A percentile compares a stretch with the other conserved stretches of the same genome.
Conservation (phyloP, 2,113 vertebrate genomes). For the Hiodon alosoides region DNA sequence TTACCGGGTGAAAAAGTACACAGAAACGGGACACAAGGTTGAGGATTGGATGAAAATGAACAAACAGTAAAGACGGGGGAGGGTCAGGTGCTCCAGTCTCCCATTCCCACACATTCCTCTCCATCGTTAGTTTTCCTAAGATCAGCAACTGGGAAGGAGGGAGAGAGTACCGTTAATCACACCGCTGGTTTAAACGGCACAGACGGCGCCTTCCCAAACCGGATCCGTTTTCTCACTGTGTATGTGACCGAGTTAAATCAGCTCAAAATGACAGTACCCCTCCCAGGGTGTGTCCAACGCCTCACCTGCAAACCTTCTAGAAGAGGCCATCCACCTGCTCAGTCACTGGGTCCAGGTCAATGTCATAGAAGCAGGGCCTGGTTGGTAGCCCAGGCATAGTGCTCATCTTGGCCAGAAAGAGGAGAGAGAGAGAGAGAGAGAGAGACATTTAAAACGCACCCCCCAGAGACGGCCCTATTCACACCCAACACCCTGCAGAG, state of each 20-base stretch:
- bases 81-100: neutral
- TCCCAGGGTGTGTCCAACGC: neutral
- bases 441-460: neutral
- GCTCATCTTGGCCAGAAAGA: slow-evolving; percentile 76
- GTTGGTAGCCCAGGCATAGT: slow-evolving; percentile 97
- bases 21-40: neutral
- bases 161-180: neutral
- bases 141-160: neutral
- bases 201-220: neutral
- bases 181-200: neutral
- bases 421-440: slow-evolving; percentile 1
- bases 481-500: too few species aligned
- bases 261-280: neutral
- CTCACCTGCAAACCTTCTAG: slow-evolving; percentile 53
- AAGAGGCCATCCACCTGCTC: slow-evolving; percentile 87
- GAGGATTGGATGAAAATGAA: neutral
- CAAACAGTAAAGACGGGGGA: neutral
- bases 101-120: neutral
- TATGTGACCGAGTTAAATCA: neutral
- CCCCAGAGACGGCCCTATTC: neutral
- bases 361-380: slow-evolving; percentile 95
- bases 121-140: neutral
- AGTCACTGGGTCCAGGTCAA: slow-evolving; percentile 84
- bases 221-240: too few species aligned
- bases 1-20: neutral